Percentiles rank a stretch among this genome's conserved stretches.
Evolutionary conservation across 2,888 invertebrate genomes (phyloP).

Genomic region (Netelia melanura): DNA sequence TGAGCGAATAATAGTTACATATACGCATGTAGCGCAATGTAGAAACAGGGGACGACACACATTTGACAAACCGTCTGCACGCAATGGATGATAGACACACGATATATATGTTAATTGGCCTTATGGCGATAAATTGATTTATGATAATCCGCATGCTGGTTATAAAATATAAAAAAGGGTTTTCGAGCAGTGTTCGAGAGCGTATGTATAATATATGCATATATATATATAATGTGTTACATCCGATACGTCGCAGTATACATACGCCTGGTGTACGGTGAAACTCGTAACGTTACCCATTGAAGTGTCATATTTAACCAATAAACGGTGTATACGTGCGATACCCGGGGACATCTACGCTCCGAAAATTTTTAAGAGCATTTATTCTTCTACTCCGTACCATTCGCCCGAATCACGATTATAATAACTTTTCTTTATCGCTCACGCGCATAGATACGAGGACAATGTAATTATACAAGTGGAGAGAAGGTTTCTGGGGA

Average conservation of each 20-base stretch:
- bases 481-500: background rate
- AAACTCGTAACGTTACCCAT: slow-evolving; percentile 51
- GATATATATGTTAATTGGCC: background rate
- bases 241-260: slow-evolving; percentile 1
- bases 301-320: slow-evolving; percentile 45
- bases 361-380: slow-evolving; percentile 12
- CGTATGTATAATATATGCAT: background rate
- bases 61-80: background rate
- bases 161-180: background rate
- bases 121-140: slow-evolving; percentile 1
- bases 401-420: background rate
- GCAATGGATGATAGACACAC: background rate
- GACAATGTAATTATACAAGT: slow-evolving; percentile 10
- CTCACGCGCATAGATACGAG: slow-evolving; percentile 13
- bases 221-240: background rate
- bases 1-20: background rate
- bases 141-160: slow-evolving; percentile 8
- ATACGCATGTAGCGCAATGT: background rate
- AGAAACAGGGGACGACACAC: background rate
- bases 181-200: background rate
- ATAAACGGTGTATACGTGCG: slow-evolving; percentile 14
- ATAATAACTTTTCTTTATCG: slow-evolving; percentile 13
- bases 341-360: slow-evolving; percentile 11
- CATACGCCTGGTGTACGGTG: slow-evolving; percentile 30
- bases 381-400: background rate